Percentiles rank a stretch among this genome's conserved stretches.
Conservation (phyloP, 2,113 vertebrate species). For the Antidorcas marsupialis region DNA sequence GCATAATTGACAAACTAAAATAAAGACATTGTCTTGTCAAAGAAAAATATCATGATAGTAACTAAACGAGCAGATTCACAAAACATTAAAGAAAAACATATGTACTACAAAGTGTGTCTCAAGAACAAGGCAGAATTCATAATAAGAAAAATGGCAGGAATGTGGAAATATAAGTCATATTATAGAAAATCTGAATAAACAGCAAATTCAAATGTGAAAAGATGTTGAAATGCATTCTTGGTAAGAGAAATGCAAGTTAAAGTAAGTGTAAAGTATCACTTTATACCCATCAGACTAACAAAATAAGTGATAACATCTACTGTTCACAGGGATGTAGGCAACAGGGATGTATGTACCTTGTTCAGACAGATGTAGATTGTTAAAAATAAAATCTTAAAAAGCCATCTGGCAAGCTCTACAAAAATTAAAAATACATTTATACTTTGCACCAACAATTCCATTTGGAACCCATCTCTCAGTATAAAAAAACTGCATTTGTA, state of each 20-base stretch:
- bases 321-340: not conserved
- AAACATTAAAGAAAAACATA: not conserved
- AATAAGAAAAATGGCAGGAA: not conserved
- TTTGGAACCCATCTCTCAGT: not conserved
- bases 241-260: not conserved
- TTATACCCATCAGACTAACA: not conserved
- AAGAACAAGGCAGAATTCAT: not conserved
- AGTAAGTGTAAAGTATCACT: not conserved
- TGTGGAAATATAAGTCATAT: not conserved
- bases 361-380: not conserved
- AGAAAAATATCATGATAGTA: not conserved
- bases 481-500: not conserved
- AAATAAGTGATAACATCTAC: constrained; percentile 22
- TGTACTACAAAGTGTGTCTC: not conserved
- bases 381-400: constrained; percentile 38
- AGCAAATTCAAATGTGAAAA: not conserved
- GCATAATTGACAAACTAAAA: not conserved
- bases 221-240: not conserved
- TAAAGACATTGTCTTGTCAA: not conserved
- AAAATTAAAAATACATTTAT: constrained; percentile 44
- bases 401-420: constrained; percentile 34
- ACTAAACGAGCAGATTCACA: not conserved
- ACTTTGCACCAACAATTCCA: constrained; percentile 6
- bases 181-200: not conserved
- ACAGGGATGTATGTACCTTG: not conserved